These are phyloP conservation scores for Epsilonema sp. DNA, from an alignment of 2,888 invertebrate genomes.

Conservation along the genomic window DNA sequence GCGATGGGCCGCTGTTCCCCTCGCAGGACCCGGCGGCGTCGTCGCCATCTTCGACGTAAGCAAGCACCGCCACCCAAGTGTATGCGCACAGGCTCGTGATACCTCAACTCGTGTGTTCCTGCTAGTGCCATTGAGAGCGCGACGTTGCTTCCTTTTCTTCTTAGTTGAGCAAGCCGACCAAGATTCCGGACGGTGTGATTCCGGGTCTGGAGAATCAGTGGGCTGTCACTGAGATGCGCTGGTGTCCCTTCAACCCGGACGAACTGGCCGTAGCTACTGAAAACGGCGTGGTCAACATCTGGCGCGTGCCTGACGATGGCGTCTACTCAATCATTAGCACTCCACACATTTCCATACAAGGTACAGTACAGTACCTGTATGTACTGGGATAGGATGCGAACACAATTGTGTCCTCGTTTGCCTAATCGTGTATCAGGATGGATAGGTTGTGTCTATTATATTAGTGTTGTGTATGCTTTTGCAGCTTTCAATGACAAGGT, in stretches of 20 bases:
- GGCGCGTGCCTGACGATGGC: conserved; percentile 54
- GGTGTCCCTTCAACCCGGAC: conserved; percentile 69
- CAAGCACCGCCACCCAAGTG: background rate
- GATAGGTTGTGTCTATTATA: background rate
- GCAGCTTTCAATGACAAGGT: conserved; percentile 69
- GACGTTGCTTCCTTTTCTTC: background rate
- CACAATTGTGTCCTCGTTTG: too few species aligned
- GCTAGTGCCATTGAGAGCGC: too few species aligned
- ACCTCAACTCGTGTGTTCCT: too few species aligned
- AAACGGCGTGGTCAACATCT: conserved; percentile 58
- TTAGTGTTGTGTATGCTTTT: conserved; percentile 4
- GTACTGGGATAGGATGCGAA: too few species aligned
- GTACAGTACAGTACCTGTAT: too few species aligned
- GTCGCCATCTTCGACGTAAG: conserved; percentile 55
- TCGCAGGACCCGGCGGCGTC: conserved; percentile 73
- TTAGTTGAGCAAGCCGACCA: conserved; percentile 41
- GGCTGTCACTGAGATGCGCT: conserved; percentile 52
- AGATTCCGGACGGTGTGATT: conserved; percentile 55
- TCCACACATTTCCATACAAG: conserved; percentile 40
- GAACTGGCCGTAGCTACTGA: conserved; percentile 65
- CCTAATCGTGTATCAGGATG: conserved; percentile 23
- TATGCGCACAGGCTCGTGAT: too few species aligned
- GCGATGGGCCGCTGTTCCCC: conserved; percentile 64
- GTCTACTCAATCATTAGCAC: conserved; percentile 36
- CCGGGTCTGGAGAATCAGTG: conserved; percentile 58